phyloP scores from a whole-genome alignment of 2,888 invertebrate species.

The Coronaproctus castanopsis region DNA sequence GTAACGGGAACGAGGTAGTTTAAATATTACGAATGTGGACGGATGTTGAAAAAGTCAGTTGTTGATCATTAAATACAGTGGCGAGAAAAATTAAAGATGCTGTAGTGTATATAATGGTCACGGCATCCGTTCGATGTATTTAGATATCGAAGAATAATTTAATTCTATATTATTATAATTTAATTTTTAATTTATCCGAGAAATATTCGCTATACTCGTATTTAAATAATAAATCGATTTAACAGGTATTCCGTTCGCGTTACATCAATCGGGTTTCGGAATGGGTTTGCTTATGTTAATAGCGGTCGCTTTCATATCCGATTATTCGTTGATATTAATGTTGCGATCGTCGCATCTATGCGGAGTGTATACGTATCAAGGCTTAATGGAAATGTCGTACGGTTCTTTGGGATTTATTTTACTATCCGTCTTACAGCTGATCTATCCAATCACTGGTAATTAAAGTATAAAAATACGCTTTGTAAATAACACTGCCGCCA shows the following conservation, averaged over 20 bases:
- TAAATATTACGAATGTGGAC: too few species aligned
- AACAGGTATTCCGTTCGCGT: conserved; percentile 53
- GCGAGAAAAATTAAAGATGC: too few species aligned
- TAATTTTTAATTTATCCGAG: neutral
- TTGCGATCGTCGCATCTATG: conserved; percentile 52
- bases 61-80: too few species aligned
- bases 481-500: too few species aligned
- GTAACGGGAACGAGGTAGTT: too few species aligned
- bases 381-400: conserved; percentile 60
- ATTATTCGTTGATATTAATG: conserved; percentile 61
- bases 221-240: too few species aligned
- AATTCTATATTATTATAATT: neutral
- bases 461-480: too few species aligned
- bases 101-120: too few species aligned
- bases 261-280: conserved; percentile 59
- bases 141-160: neutral
- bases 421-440: conserved; percentile 51
- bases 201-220: neutral
- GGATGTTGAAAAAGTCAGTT: too few species aligned
- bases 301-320: conserved; percentile 52
- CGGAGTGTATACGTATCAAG: conserved; percentile 56
- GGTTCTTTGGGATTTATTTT: conserved; percentile 56
- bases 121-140: too few species aligned
- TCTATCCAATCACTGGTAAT: conserved; percentile 65
- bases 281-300: conserved; percentile 47